Evolutionary conservation across 2,888 invertebrate species (phyloP).

Genomic region (Noctua janthina): DNA sequence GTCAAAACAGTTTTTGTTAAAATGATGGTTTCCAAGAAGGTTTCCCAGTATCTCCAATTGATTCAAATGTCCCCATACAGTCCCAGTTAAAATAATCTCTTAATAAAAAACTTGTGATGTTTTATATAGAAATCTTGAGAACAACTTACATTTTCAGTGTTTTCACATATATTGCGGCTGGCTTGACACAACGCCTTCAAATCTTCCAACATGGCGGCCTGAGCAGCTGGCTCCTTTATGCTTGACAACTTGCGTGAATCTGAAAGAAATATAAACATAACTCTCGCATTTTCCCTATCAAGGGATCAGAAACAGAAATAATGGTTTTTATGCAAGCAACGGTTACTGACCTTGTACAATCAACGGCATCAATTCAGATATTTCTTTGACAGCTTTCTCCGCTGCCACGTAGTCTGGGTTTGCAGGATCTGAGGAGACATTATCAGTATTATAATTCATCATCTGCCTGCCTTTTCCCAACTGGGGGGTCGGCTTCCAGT

Average conservation of each 20-base stretch:
- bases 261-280: constrained; percentile 1
- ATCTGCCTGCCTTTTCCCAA: background rate
- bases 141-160: constrained; percentile 43
- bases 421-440: constrained; percentile 66
- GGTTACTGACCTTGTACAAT: constrained; percentile 65
- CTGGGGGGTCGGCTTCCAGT: background rate
- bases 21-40: no score
- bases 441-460: background rate
- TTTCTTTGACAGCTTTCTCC: constrained; percentile 65
- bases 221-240: constrained; percentile 27
- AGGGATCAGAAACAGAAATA: background rate
- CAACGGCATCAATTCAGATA: constrained; percentile 73
- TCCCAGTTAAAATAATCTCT: background rate
- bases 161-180: constrained; percentile 50
- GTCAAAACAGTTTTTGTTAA: no score
- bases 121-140: background rate
- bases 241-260: constrained; percentile 52
- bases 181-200: constrained; percentile 54
- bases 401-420: constrained; percentile 71
- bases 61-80: background rate
- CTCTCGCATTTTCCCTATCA: background rate
- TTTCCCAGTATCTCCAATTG: no score
- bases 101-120: background rate
- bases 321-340: background rate
- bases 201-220: constrained; percentile 44